Base-by-base conservation (phyloP, 2,888 invertebrate genomes). In the Graphium colonna region DNA sequence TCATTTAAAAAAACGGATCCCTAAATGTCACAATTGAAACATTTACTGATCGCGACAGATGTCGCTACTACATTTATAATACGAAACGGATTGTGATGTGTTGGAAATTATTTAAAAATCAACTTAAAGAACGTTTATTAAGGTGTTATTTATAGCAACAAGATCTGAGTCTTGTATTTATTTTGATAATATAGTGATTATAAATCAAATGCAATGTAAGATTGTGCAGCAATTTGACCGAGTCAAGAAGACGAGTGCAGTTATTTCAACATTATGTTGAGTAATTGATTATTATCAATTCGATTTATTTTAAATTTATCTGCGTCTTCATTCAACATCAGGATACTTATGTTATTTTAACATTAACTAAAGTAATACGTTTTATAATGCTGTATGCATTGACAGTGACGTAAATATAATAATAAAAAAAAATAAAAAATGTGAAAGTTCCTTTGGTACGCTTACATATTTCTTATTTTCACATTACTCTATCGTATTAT, bases 31-130 rank as follows among this genome's bases (percentile, higher is more conserved):
- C 67, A 73, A 44, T 63, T 66, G 65, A 68, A 68, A 73, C 65
- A 59, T 68, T 74, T 69, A 74, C 73, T 73, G 69, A 75, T 71
- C 65, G 62, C 69, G 71, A 73, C 75, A 73, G 70, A 70, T 72
- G 77, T 73, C 67, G 71, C 71, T 73, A 69, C 71, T 63, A 62
- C 39, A 1, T 41, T 52, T 51, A 50, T 48, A 55, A 28, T 31
- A 33, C 1, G 17, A 40, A 56, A 47, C 31, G 41, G 36, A 47
- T 17, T 52, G 50, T 31, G 13, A 10, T n/a, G 15, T 7, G 10
- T 33, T 36, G 47, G 9, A 0, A 28, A 38, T 36, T 8, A 21
- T 28, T 21, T 9, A 1, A 52, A 16, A 16, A 4, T 9, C 13
- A 48, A 13, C 3, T 10, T 48, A 43, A 18, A 0, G 0, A 36